Evolutionary conservation across 2,113 vertebrate genomes (phyloP), one percentile per base, ranked within the genome.

Genomic region (Ophthalmolycus amberensis): DNA sequence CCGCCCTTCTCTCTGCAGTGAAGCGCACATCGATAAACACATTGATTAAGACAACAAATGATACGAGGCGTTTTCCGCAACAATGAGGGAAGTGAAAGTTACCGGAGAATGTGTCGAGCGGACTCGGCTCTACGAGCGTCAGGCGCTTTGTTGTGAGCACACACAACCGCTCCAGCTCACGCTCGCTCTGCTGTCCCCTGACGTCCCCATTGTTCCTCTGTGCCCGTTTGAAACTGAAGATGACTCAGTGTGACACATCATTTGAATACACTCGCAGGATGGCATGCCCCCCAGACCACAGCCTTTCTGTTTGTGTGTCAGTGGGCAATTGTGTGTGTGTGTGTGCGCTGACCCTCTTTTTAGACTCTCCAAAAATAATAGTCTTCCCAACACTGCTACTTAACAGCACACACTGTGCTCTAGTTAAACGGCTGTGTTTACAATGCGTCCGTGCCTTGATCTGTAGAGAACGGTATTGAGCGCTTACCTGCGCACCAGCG

Each of bases 221-320:
- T 81, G 77, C 82, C 77, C 54, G 25, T 88, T 87, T 74, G 75
- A 80, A 89, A 80, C 44, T 82, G 87, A 89, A 37, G 82, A 88
- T 90, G 88, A 93, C 85, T 87, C 86, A 79, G 71, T 85, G 50
- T 86, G 88, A 89, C 88, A 84, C 83, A 27, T 88, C 75, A 86
- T 91, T 91, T 89, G 84, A 91, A 90, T 88, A 81, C 70, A 84
- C 84, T 75, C 18, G n/a, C 71, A 85, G 59, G 79, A 68, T 44
- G 76, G 58, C 75, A 72, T 79, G 63, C 73, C 85, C 88, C 59
- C 56, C 75, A 73, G 86, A 84, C 72, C 60, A 88, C 84, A 82
- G 78, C 75, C 52, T 67, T 60, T 54, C 6, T 78, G 52, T 78
- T n/a, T 77, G 67, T 59, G 54, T 68, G n/a, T 83, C 11, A 65